Base-by-base conservation (phyloP, 2,113 vertebrate species). In the Butorides virescens region DNA sequence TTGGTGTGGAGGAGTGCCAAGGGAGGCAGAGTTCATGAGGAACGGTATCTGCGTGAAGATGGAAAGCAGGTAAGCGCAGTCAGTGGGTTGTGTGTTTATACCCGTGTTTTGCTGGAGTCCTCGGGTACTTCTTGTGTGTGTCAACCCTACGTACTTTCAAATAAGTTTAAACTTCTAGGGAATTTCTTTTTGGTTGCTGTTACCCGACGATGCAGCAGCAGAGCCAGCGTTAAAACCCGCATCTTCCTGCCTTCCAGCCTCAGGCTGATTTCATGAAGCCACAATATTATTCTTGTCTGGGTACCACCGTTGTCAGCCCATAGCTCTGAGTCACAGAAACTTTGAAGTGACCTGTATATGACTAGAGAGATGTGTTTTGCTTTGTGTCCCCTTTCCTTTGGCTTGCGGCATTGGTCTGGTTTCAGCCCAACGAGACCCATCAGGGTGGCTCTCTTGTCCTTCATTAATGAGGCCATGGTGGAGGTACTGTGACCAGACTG, bases 91-190 rank as follows among this genome's bases (percentile, higher is more conserved):
- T 21, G 6, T 26, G 85, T 63, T 63, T 25, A 27, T 55, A 32
- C 37, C 52, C 44, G 52, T 65, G 23, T 85, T 86, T 75, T 44
- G 30, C 32, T 55, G 76, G 36, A 83, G 55, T 34, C 68, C 46
- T 68, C 1, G 5, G 72, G 49, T 72, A 0, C n/a, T 36, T 37
- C 88, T 87, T 0, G 0, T n/a, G 29, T 23, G 4, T 66, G n/a
- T 50, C 88, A 88, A 42, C 61, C 42, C 32, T 10, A 3, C 0
- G 0, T 67, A 3, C 37, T 88, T 52, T 25, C 44, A 82, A 34
- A 23, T 4, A 14, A 84, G 18, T 50, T 62, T 11, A 16, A 77
- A 20, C 37, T 88, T 32, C 5, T 17, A 25, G 32, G 79, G 76
- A 63, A n/a, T 63, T 86, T 44, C 39, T 44, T 46, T 59, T 53